Percentiles rank a stretch among this genome's conserved stretches.
Conservation (phyloP, 2,797 vertebrate genomes). For the Xiphophorus birchmanni region DNA sequence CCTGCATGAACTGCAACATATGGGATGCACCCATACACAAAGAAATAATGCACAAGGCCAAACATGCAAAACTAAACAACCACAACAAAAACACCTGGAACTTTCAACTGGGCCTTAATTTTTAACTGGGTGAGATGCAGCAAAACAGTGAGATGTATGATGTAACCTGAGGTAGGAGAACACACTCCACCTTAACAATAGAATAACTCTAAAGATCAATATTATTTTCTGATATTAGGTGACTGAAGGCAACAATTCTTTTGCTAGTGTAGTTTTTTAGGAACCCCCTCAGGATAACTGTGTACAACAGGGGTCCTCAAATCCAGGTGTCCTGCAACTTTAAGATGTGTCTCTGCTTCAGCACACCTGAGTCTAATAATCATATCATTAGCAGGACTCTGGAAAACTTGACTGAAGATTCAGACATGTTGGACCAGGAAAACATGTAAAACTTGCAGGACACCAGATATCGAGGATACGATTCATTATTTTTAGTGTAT, state of each 20-base stretch:
- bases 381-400: not conserved
- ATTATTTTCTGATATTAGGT: conserved; percentile 35
- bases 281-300: conserved; percentile 18
- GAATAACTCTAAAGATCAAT: conserved; percentile 47
- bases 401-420: not conserved
- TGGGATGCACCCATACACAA: conserved; percentile 27
- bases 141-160: conserved; percentile 26
- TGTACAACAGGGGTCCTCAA: not conserved
- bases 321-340: not conserved
- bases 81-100: not conserved
- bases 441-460: no score
- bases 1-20: conserved; percentile 27
- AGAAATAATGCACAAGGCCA: conserved; percentile 11
- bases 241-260: conserved; percentile 38
- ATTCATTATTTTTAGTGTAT: no score
- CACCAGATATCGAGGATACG: not conserved
- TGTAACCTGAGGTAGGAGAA: conserved; percentile 39
- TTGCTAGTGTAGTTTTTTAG: conserved; percentile 25
- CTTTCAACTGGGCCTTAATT: conserved; percentile 11
- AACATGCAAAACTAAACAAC: conserved; percentile 19
- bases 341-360: not conserved
- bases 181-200: conserved; percentile 21
- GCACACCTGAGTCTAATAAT: not conserved
- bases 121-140: conserved; percentile 28
- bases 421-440: no score